These are phyloP conservation scores for Zaprionus gabonicus DNA, from an alignment of 1,140 invertebrate genomes.

Conservation along the genomic window DNA sequence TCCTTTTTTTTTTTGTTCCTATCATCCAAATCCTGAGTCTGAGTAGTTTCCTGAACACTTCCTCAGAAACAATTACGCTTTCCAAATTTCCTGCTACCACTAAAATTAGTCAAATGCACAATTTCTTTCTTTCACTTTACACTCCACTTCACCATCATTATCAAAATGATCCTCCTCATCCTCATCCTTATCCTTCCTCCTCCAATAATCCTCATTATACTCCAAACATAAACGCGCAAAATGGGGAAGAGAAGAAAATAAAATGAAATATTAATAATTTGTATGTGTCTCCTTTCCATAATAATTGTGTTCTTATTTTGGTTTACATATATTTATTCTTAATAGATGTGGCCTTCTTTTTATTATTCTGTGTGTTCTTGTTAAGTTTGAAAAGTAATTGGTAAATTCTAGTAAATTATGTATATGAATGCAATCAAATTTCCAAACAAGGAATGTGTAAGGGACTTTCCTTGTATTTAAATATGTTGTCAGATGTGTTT, in stretches of 20 bases:
- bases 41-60: conserved; percentile 52
- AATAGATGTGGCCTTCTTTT: conserved; percentile 48
- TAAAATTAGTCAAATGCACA: conserved; percentile 65
- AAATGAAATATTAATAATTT: conserved; percentile 80
- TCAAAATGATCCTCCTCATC: conserved; percentile 70
- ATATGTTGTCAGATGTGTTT: conserved; percentile 53
- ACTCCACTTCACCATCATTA: conserved; percentile 66
- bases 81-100: conserved; percentile 63
- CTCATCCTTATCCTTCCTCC: conserved; percentile 60
- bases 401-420: conserved; percentile 58
- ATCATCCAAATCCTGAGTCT: conserved; percentile 57
- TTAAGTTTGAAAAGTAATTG: conserved; percentile 21
- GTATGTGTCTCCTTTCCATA: conserved; percentile 46
- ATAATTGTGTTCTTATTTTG: conserved; percentile 53
- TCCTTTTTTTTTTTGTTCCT: conserved; percentile 38
- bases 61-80: conserved; percentile 40
- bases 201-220: conserved; percentile 69
- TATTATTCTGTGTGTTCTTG: conserved; percentile 11
- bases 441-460: conserved; percentile 51
- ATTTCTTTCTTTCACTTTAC: conserved; percentile 57
- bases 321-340: conserved; percentile 71
- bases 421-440: conserved; percentile 46
- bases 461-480: conserved; percentile 44
- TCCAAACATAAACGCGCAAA: conserved; percentile 79
- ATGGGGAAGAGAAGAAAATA: conserved; percentile 80